Percentiles rank a stretch among this genome's conserved stretches.
These are phyloP conservation scores for Eulemur mongoz DNA, from an alignment of 2,797 vertebrate genomes.

Conservation along the genomic window DNA sequence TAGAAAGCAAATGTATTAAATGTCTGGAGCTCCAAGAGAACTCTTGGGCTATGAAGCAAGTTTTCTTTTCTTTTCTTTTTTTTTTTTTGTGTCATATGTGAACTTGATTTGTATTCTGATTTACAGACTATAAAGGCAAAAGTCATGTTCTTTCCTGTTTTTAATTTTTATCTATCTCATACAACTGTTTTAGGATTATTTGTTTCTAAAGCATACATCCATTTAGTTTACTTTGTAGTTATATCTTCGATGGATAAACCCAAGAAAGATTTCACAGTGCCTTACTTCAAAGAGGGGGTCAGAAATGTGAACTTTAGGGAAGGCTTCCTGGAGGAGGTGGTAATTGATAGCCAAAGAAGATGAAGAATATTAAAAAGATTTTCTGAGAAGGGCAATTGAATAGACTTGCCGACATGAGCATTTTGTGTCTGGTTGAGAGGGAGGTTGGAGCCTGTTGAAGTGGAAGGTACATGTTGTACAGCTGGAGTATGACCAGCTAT, in stretches of 20 bases:
- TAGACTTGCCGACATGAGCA: not conserved
- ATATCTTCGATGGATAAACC: not conserved
- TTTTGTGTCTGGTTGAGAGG: not conserved
- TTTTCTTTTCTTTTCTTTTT: not conserved
- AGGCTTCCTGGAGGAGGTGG: not conserved
- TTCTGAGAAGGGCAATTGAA: not conserved
- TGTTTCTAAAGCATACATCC: not conserved
- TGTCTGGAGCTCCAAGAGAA: not conserved
- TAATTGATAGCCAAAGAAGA: not conserved
- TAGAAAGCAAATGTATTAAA: not conserved
- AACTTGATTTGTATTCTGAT: not conserved
- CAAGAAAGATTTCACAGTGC: not conserved
- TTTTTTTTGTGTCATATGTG: not conserved
- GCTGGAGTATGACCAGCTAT: not conserved
- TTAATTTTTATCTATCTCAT: not conserved
- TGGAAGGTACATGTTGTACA: not conserved
- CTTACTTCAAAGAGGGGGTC: not conserved
- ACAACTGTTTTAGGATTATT: not conserved
- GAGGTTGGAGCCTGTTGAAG: not conserved
- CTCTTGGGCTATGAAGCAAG: not conserved
- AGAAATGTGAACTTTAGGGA: not conserved
- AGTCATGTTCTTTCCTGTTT: not conserved
- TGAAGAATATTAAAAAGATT: not conserved
- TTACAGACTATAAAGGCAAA: not conserved
- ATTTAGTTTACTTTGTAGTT: not conserved